These are phyloP conservation scores for Lepidochrysops patricia DNA, from an alignment of 2,888 invertebrate species.

Conservation along the genomic window DNA sequence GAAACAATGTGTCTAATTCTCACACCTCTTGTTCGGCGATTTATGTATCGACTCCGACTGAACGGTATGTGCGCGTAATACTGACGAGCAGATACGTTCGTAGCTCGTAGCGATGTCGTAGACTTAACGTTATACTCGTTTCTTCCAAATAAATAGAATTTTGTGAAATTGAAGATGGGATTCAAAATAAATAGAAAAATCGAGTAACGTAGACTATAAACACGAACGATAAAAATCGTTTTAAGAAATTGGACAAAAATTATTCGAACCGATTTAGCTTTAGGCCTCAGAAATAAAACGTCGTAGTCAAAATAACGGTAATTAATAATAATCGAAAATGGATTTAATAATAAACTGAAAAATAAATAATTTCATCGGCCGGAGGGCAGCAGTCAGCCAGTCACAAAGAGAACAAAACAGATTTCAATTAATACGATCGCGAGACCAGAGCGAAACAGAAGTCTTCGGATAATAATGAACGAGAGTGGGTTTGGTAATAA, in stretches of 20 bases:
- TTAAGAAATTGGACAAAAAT: neutral
- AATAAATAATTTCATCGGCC: conserved; percentile 2
- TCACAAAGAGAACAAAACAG: conserved; percentile 12
- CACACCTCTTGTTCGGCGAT: neutral
- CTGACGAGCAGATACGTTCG: neutral
- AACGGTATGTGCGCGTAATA: neutral
- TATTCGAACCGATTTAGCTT: neutral
- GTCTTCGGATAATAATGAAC: conserved; percentile 39
- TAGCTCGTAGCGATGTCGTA: too few species aligned
- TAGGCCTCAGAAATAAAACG: neutral
- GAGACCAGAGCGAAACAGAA: conserved; percentile 21
- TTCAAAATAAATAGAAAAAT: neutral
- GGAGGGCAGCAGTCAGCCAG: neutral
- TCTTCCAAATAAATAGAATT: too few species aligned
- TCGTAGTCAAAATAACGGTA: neutral
- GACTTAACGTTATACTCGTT: too few species aligned
- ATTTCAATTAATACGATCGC: neutral
- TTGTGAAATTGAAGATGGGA: too few species aligned
- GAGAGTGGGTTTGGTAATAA: conserved; percentile 69
- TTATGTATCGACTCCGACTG: neutral
- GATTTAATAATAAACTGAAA: neutral
- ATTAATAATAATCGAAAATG: neutral
- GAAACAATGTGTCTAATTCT: conserved; percentile 5
- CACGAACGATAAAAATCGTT: neutral
- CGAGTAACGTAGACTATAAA: neutral